Base-by-base conservation (phyloP, 2,888 invertebrate species). In the Ormyrus labotus region DNA sequence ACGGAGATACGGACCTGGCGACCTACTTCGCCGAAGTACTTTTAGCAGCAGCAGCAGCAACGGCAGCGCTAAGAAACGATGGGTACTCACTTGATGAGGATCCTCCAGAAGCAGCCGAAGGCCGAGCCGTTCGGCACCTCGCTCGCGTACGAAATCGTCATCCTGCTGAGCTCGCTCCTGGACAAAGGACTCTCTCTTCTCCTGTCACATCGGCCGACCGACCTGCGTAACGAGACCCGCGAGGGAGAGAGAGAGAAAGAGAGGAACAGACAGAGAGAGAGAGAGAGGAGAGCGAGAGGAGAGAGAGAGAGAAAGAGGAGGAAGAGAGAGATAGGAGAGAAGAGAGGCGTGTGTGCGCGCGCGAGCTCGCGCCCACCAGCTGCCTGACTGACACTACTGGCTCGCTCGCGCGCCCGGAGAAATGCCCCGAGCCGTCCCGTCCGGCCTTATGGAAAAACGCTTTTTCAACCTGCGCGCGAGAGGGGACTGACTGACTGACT, bases 31-130 rank as follows among this genome's bases (percentile, higher is more conserved):
- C 9, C 11, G 3, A 65, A 6, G 50, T 47, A 13, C 6, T 11
- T 48, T 50, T 10, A 4, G 10, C 11, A 5, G 7, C 7, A n/a
- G n/a, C 45, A 47, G 9, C 3, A 5, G 53, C 19, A 0, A 0
- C n/a, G 50, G 48, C 10, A 67, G 63, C 6, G 58, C 7, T 34
- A 19, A 61, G 34, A 34, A 6, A 47, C 47, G 53, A 19, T 55
- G n/a, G 45, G 34, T 70, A 93, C 96, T 95, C 92, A 96, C 96
- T 96, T 96, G 93, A 94, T 93, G 88, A 96, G 93, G 91, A 96
- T 96, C 92, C 95, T 94, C 96, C 96, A 97, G 92, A 97, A 97
- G 92, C 96, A 96, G 90, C 97, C 97, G 90, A 97, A 97, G 92
- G 95, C 96, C 93, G 96, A 96, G 90, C 96, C 96, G 91, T 97